Base-by-base conservation (phyloP, 2,888 invertebrate species). In the Malachius bipustulatus region DNA sequence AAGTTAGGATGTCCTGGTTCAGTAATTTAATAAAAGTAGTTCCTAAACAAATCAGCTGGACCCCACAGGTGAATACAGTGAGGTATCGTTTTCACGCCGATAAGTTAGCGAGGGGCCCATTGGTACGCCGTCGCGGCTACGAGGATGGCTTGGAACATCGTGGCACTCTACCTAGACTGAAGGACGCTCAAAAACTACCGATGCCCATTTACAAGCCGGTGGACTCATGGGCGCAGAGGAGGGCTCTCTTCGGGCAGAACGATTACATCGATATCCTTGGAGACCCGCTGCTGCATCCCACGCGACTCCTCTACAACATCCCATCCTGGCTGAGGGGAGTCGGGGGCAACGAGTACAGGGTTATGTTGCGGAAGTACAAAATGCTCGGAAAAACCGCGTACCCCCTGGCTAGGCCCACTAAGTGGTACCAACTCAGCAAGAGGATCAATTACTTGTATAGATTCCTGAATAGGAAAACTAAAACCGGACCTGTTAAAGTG, bases 191-290 rank as follows among this genome's bases (percentile, higher is more conserved):
- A 36, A 49, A 65, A 26, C 54, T 73, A 3, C 73, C 77, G 1
- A 71, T 83, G 54, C 84, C 84, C 0, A 64, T 71, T 24, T 83
- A 83, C 49, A 69, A 73, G 36, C 88, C 88, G 2, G 70, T 65
- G 44, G 74, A 89, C 62, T 52, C 62, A 1, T 96, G 93, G 93
- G 55, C 66, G 0, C 71, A 77, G 46, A 80, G 77, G 48, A 73
- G 73, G 52, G 89, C 91, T 2, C 59, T 89, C 1, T 90, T 85
- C 65, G 96, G 96, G 0, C 93, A 93, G 59, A 96, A 96, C 65
- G 94, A 96, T 62, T 96, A 94, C 55, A 91, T 96, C 44, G 94
- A 97, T 59, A 91, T 97, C 38, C 68, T 97, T 34, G 96, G 96
- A 2, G 76, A 81, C 53, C 87, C 84, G 16, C 69, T 70, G 10